phyloP scores from a whole-genome alignment of 2,888 invertebrate genomes.

The Drosophila tanythrix region DNA sequence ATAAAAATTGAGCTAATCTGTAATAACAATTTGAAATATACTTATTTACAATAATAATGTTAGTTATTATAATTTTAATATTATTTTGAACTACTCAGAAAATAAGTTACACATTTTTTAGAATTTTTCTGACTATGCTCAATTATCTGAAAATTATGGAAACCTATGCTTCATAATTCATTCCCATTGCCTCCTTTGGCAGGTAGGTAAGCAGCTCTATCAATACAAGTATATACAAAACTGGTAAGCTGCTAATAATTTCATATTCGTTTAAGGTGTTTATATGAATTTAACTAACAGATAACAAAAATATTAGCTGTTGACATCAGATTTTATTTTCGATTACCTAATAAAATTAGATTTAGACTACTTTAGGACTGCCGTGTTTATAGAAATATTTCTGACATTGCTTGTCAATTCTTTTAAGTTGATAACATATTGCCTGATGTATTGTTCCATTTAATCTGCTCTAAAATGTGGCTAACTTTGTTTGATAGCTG shows the following conservation, averaged over 20 bases:
- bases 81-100: background rate
- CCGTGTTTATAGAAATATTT: background rate
- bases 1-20: background rate
- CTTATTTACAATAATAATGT: background rate
- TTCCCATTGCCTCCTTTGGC: background rate
- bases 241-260: background rate
- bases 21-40: background rate
- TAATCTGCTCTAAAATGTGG: background rate
- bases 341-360: background rate
- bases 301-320: background rate
- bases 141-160: background rate
- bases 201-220: background rate
- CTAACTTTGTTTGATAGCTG: background rate
- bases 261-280: background rate
- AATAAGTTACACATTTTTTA: fast-evolving
- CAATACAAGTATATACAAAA: background rate
- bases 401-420: background rate
- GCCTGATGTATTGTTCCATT: background rate
- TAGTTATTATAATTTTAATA: background rate
- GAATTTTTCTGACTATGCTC: background rate
- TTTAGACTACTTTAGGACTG: background rate
- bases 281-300: background rate
- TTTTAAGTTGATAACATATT: background rate
- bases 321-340: background rate
- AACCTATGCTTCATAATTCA: background rate